Percentiles rank a stretch among this genome's conserved stretches.
phyloP scores from a whole-genome alignment of 2,113 vertebrate genomes.

The Hyaena hyaena region DNA sequence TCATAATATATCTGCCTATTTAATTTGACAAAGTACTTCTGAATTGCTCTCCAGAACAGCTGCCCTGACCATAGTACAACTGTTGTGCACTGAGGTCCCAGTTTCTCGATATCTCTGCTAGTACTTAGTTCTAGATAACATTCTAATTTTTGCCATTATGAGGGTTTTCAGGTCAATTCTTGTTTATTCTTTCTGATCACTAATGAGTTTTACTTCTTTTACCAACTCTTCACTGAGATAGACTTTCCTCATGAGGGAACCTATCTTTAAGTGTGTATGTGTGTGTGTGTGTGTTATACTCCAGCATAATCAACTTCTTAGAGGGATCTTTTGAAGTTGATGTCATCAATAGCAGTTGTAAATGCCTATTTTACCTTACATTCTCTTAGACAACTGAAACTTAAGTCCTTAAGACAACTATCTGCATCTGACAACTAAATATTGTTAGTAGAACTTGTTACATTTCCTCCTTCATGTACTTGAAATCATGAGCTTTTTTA shows the following conservation, averaged over 20 bases:
- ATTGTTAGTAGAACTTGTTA: background rate
- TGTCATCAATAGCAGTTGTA: background rate
- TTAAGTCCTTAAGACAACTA: background rate
- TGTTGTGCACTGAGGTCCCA: background rate
- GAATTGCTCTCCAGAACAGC: background rate
- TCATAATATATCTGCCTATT: constrained; percentile 1
- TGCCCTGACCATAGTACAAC: background rate
- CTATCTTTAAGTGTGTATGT: background rate
- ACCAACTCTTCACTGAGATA: background rate
- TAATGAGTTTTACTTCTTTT: constrained; percentile 34
- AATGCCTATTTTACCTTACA: background rate
- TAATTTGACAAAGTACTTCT: background rate
- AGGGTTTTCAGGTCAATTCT: constrained; percentile 18
- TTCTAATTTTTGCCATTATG: constrained; percentile 12
- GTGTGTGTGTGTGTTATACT: background rate
- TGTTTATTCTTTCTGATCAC: constrained; percentile 5
- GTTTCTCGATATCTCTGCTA: background rate
- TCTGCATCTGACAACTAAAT: background rate
- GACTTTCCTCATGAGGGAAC: background rate
- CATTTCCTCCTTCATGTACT: background rate
- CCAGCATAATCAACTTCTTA: background rate
- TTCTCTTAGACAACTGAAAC: background rate
- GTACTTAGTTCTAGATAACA: background rate
- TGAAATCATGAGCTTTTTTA: background rate
- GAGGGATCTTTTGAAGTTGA: background rate